Evolutionary conservation across 2,797 vertebrate species (phyloP).

Genomic region (Myioborus melanocephalus): DNA sequence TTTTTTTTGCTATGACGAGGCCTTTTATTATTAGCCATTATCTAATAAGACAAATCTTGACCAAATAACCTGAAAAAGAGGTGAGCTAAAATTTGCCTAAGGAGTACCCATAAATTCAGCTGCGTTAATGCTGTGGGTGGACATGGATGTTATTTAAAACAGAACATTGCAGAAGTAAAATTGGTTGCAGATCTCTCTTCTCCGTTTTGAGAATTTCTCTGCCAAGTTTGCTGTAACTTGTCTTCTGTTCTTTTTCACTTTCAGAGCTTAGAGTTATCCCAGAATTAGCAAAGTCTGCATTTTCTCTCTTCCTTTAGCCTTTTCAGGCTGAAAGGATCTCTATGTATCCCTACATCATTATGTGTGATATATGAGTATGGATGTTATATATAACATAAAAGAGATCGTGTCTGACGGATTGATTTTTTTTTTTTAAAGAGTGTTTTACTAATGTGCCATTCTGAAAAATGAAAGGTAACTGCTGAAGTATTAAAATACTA

Average conservation of each 20-base stretch:
- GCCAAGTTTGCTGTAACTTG: background rate
- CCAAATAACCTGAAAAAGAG: slow-evolving; percentile 4
- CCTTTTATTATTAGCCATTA: slow-evolving; percentile 27
- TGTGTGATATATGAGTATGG: background rate
- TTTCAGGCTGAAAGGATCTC: background rate
- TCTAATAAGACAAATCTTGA: slow-evolving; percentile 36
- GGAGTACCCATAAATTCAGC: background rate
- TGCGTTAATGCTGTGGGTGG: background rate
- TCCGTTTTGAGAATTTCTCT: background rate
- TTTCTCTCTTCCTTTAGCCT: background rate
- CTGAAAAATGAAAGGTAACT: slow-evolving; percentile 3
- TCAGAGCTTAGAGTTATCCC: background rate
- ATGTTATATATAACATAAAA: background rate
- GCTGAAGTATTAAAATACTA: background rate
- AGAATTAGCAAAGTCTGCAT: background rate
- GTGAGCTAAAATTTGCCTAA: slow-evolving; percentile 1
- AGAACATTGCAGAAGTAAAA: background rate
- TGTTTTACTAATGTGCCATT: background rate
- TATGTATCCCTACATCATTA: background rate
- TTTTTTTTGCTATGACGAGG: background rate
- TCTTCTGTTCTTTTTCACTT: background rate
- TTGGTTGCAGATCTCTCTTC: background rate
- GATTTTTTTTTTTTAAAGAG: background rate
- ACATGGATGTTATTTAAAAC: background rate
- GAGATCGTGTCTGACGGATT: background rate